Conservation (phyloP, 2,797 vertebrate species). For the Cichlasoma orientale region DNA sequence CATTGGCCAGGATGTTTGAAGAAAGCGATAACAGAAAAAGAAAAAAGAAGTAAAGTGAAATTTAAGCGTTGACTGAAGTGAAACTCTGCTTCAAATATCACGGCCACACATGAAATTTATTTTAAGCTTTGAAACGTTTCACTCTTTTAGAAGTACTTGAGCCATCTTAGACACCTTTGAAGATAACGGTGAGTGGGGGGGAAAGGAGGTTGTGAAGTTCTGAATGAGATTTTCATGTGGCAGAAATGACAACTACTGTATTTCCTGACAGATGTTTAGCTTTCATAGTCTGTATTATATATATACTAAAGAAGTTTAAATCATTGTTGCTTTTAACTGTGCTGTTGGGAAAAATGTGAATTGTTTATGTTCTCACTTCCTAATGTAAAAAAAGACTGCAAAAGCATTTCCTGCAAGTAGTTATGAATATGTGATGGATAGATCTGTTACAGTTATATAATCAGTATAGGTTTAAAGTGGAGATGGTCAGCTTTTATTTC, state of each 20-base stretch:
- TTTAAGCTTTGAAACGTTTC: constrained; percentile 47
- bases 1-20: constrained; percentile 32
- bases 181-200: constrained; percentile 62
- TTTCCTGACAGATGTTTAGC: constrained; percentile 36
- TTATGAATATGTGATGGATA: neutral
- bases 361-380: no score
- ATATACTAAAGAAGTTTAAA: constrained; percentile 50
- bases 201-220: neutral
- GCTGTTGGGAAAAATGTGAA: neutral
- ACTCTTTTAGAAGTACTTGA: constrained; percentile 64
- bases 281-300: constrained; percentile 36
- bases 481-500: no score
- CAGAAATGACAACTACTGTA: constrained; percentile 54
- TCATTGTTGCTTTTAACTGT: constrained; percentile 18
- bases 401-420: neutral
- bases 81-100: constrained; percentile 52
- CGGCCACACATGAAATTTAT: constrained; percentile 56
- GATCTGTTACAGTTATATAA: neutral
- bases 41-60: neutral
- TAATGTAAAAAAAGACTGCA: neutral
- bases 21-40: constrained; percentile 4
- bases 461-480: neutral
- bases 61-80: constrained; percentile 14
- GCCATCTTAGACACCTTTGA: constrained; percentile 70
- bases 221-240: constrained; percentile 35